Percentiles rank a stretch among this genome's conserved stretches.
phyloP scores from a whole-genome alignment of 2,797 vertebrate species.

The Ctenosaura bakeri region DNA sequence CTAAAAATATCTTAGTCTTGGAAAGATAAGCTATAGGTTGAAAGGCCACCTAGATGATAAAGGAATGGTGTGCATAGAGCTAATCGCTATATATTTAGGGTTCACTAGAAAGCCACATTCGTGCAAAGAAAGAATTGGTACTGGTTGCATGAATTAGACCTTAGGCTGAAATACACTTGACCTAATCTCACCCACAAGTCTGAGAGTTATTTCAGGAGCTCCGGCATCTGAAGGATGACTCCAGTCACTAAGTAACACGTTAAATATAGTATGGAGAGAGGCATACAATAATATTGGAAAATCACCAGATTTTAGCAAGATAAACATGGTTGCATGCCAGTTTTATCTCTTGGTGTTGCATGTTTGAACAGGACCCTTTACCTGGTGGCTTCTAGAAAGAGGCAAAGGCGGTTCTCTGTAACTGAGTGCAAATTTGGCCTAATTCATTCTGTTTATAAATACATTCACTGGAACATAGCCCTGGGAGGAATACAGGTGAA shows the following conservation, averaged over 20 bases:
- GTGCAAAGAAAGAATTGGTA: not conserved
- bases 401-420: too few relatives aligned
- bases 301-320: not conserved
- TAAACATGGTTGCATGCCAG: too few relatives aligned
- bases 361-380: not conserved
- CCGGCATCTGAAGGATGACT: not conserved
- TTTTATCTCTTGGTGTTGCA: not conserved
- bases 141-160: not conserved
- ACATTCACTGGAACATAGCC: too few relatives aligned
- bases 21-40: not conserved
- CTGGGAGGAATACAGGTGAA: too few relatives aligned
- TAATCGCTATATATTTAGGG: not conserved
- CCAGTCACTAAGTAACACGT: not conserved
- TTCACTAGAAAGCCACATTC: not conserved
- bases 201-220: not conserved
- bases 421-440: not conserved
- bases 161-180: not conserved
- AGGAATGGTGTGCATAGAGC: constrained; percentile 1
- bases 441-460: not conserved
- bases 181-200: not conserved
- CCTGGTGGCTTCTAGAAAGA: not conserved
- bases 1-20: not conserved
- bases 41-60: not conserved
- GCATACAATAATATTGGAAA: not conserved
- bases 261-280: not conserved